These are phyloP conservation scores for Zaprionus camerounensis DNA, from an alignment of 1,140 invertebrate genomes.

Conservation along the genomic window DNA sequence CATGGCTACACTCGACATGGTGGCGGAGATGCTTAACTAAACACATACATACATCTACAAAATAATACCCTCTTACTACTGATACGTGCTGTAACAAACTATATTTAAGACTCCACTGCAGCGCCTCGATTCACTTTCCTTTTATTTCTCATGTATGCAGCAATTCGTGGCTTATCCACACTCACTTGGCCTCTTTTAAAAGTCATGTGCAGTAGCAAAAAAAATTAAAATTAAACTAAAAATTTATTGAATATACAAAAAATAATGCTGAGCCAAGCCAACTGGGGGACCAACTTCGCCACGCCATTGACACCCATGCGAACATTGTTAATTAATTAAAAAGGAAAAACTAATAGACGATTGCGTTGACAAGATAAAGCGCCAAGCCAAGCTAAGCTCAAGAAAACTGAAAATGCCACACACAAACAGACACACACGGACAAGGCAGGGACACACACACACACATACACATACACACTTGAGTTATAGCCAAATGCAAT, in stretches of 20 bases:
- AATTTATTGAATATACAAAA: conserved; percentile 12
- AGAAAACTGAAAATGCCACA: conserved; percentile 50
- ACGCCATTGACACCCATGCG: conserved; percentile 77
- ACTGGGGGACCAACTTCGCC: conserved; percentile 36
- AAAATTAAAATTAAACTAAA: conserved; percentile 24
- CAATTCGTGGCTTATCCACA: conserved; percentile 16
- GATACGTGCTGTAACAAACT: background rate
- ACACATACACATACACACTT: background rate
- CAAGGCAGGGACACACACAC: conserved; percentile 2
- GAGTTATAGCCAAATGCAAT: conserved; percentile 58
- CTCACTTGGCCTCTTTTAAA: conserved; percentile 40
- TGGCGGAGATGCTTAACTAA: background rate
- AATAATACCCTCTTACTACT: background rate
- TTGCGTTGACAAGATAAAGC: conserved; percentile 79
- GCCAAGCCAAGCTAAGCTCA: conserved; percentile 53
- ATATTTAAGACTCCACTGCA: background rate
- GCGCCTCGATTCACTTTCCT: conserved; percentile 13
- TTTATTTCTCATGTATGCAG: conserved; percentile 15
- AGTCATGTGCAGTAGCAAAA: conserved; percentile 19
- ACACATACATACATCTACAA: background rate
- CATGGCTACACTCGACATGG: background rate
- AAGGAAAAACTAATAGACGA: conserved; percentile 73
- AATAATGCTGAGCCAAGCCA: conserved; percentile 21
- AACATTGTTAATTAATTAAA: conserved; percentile 78
- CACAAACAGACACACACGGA: conserved; percentile 15